Evolutionary conservation across 2,113 vertebrate genomes (phyloP).

Genomic region (Dipodomys merriami): DNA sequence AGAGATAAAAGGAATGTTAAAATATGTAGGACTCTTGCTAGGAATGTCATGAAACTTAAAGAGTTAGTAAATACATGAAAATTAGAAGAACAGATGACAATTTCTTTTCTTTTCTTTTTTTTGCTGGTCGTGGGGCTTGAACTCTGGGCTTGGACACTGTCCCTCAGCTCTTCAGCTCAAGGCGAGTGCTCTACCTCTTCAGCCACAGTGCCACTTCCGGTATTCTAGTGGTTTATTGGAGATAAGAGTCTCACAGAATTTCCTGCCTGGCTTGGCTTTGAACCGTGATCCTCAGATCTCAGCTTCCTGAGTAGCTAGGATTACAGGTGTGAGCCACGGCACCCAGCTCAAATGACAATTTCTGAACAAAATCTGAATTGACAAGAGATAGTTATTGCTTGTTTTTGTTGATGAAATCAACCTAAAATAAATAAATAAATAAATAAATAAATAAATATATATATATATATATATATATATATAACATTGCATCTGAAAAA

Average conservation of each 20-base stretch:
- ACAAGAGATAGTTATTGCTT: background rate
- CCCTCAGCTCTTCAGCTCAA: too few relatives aligned
- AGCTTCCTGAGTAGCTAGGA: too few relatives aligned
- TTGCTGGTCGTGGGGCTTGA: too few relatives aligned
- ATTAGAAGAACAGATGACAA: background rate
- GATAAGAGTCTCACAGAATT: too few relatives aligned
- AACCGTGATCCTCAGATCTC: too few relatives aligned
- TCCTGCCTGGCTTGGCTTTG: too few relatives aligned
- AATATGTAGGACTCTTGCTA: slow-evolving; percentile 9
- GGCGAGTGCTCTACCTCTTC: accelerated
- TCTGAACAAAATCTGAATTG: slow-evolving; percentile 1
- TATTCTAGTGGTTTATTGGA: too few relatives aligned
- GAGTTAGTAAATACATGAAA: background rate
- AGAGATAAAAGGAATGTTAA: background rate
- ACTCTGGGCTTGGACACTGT: too few relatives aligned
- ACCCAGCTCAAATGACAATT: background rate
- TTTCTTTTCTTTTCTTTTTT: background rate
- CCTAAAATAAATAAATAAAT: background rate
- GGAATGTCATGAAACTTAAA: background rate
- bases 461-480: too few relatives aligned
- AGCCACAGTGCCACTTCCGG: too few relatives aligned
- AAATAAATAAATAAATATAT: too few relatives aligned
- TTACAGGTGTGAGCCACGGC: too few relatives aligned
- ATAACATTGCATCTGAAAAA: background rate
- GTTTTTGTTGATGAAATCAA: slow-evolving; percentile 17